Percentiles rank a stretch among this genome's conserved stretches.
phyloP scores from a whole-genome alignment of 2,113 vertebrate species.

The Charina bottae region DNA sequence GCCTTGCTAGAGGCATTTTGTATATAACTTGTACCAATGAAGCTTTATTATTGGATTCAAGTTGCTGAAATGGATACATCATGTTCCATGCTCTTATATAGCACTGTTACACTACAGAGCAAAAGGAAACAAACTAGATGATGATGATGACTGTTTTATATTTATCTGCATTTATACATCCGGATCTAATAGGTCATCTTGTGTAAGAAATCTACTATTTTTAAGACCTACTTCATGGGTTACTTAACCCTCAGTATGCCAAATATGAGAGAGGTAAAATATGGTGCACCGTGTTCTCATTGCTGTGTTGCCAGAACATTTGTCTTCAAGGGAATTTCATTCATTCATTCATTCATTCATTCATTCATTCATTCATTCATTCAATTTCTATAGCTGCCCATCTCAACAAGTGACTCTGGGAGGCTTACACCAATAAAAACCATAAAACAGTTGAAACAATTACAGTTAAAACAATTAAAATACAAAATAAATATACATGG shows the following conservation, averaged over 20 bases:
- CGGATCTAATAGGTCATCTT: slow-evolving; percentile 3
- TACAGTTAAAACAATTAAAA: no score
- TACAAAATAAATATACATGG: no score
- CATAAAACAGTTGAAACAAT: no score
- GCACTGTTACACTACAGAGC: not conserved
- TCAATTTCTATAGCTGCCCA: no score
- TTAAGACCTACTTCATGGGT: not conserved
- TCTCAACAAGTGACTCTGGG: no score
- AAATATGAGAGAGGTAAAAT: slow-evolving; percentile 18
- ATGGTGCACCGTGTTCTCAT: not conserved
- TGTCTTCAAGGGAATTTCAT: slow-evolving; percentile 12
- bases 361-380: no score
- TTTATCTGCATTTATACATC: slow-evolving; percentile 32
- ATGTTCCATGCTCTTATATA: not conserved
- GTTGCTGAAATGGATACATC: slow-evolving; percentile 44
- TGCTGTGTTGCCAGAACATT: not conserved
- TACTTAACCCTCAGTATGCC: not conserved
- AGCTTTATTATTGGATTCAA: slow-evolving; percentile 33
- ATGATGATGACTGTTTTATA: slow-evolving; percentile 22
- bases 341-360: no score
- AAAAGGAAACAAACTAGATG: not conserved
- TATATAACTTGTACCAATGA: slow-evolving; percentile 18
- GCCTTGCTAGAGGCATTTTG: slow-evolving; percentile 55
- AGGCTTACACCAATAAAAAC: no score
- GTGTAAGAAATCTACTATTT: slow-evolving; percentile 15